Evolutionary conservation across 2,797 vertebrate genomes (phyloP).

Genomic region (Stomatorhinus walkeri): DNA sequence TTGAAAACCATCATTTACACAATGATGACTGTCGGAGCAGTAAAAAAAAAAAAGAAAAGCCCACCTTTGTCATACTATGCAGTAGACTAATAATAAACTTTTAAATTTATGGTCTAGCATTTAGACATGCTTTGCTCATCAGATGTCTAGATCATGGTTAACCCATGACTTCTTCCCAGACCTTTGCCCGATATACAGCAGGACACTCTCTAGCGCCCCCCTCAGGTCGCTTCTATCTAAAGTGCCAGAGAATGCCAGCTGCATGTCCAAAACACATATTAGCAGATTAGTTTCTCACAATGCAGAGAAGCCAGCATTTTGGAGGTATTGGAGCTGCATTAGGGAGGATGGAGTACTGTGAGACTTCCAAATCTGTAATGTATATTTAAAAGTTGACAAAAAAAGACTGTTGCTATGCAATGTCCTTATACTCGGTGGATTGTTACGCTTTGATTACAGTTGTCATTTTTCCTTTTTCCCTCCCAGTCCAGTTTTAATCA

Average conservation of each 20-base stretch:
- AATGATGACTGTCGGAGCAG: background rate
- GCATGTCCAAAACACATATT: background rate
- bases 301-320: slow-evolving; percentile 13
- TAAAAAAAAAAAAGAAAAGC: background rate
- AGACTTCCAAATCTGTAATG: slow-evolving; percentile 6
- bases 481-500: background rate
- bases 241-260: slow-evolving; percentile 20
- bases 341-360: background rate
- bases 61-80: slow-evolving; percentile 6
- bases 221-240: background rate
- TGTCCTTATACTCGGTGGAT: background rate
- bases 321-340: background rate
- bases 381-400: background rate
- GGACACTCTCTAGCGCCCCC: background rate
- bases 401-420: slow-evolving; percentile 18
- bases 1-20: background rate
- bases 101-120: background rate
- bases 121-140: background rate
- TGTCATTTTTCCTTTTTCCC: background rate
- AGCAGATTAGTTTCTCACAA: slow-evolving; percentile 6
- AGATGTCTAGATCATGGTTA: background rate
- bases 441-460: background rate
- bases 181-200: background rate
- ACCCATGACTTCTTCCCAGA: background rate
- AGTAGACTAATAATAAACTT: background rate